Base-by-base conservation (phyloP, 2,888 invertebrate species). In the Volucella zonaria region DNA sequence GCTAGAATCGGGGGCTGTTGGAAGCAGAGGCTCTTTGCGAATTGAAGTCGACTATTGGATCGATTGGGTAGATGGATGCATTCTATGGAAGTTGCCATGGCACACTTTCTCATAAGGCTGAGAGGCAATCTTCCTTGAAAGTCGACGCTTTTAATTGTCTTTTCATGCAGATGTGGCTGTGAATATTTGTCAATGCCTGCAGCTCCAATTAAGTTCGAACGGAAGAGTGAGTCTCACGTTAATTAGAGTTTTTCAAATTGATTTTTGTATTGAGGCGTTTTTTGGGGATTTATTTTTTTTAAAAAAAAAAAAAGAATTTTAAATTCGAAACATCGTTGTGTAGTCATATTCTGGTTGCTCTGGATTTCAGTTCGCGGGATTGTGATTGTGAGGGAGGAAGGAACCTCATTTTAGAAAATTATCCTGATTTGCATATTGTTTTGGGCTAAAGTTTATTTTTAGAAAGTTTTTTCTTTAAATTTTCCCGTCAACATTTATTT, bases 31-130 rank as follows among this genome's bases (percentile, higher is more conserved):
- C 14, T 62, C 23, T 47, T 49, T 38, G 45, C 49, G 49, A 47
- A 9, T 18, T 2, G 14, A 11, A 14, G 62, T 38, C 62, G 31
- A 31, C 31, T 31, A 31, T 9, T 47, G 8, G 31, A 66, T 66
- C 52, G 66, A 66, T 66, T 51, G 51, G 52, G 15, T 51, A 40
- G 31, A 47, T 14, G n/a, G 8, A 11, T 31, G 31, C 31, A 31
- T 31, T 31, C 31, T 38, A 15, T 14, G 0, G 38, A 8, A 49
- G 49, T 64, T 49, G 38, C 64, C 64, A 40, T 51, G 64, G 1
- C 66, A 42, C 18, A 64, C 18, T 18, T 52, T 23, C 31, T 31
- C 66, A 42, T 66, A 18, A 66, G 40, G 23, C 14, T 31, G 15
- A 23, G 18, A 23, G 18, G 18, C 18, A 23, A 23, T 23, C 18